phyloP scores from a whole-genome alignment of 2,113 vertebrate species.

The Oncorhynchus tshawytscha region DNA sequence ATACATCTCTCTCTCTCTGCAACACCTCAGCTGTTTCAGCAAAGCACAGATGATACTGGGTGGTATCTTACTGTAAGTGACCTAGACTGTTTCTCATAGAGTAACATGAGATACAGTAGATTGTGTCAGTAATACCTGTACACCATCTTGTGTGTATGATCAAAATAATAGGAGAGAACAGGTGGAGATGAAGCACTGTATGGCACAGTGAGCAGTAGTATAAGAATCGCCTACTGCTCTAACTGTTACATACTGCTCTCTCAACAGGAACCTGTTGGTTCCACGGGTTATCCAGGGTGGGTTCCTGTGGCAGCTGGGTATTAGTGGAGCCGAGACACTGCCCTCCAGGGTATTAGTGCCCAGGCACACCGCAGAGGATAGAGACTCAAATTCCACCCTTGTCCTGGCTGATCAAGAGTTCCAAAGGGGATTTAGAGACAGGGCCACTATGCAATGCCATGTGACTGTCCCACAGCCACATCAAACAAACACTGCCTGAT shows the following conservation, averaged over 20 bases:
- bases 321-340: conserved; percentile 41
- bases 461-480: conserved; percentile 5
- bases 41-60: neutral
- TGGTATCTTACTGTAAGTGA: neutral
- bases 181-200: conserved; percentile 43
- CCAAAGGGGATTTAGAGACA: conserved; percentile 8
- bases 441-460: neutral
- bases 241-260: neutral
- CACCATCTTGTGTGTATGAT: neutral
- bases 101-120: neutral
- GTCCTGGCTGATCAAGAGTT: conserved; percentile 1
- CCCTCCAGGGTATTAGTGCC: conserved; percentile 27
- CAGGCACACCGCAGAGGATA: conserved; percentile 7
- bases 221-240: conserved; percentile 49
- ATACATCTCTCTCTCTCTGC: neutral
- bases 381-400: neutral
- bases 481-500: conserved; percentile 5
- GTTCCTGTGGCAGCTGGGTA: conserved; percentile 57
- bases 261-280: conserved; percentile 20
- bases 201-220: conserved; percentile 55
- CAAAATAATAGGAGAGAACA: conserved; percentile 37
- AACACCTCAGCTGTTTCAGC: conserved; percentile 52
- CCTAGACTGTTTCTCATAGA: neutral
- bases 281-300: conserved; percentile 41
- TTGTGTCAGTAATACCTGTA: neutral